Percentiles rank a stretch among this genome's conserved stretches.
Conservation (phyloP, 2,113 vertebrate genomes). For the Lontra canadensis region DNA sequence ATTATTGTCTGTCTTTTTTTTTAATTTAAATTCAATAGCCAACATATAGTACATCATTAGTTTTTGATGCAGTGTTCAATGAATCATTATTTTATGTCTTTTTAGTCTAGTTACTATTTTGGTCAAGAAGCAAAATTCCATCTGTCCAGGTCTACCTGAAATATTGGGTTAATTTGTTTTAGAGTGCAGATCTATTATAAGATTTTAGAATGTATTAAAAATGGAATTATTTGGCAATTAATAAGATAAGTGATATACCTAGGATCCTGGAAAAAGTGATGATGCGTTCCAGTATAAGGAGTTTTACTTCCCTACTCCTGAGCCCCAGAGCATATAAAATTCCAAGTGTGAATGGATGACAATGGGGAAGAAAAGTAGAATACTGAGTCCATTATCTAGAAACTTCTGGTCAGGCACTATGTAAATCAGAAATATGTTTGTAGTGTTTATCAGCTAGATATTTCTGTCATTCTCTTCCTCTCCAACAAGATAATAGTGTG, state of each 20-base stretch:
- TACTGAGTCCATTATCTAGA: neutral
- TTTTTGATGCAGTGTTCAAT: too few species aligned
- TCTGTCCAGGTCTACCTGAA: neutral
- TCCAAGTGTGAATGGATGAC: neutral
- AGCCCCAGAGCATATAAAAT: neutral
- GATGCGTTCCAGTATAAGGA: neutral
- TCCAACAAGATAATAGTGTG: neutral
- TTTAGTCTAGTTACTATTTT: neutral
- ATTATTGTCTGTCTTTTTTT: neutral
- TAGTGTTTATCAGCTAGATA: neutral
- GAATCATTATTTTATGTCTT: neutral
- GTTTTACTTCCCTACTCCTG: neutral
- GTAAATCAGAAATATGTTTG: neutral
- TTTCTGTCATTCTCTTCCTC: neutral
- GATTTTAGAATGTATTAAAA: neutral
- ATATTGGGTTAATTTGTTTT: neutral
- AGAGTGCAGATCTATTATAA: neutral
- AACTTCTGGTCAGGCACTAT: neutral
- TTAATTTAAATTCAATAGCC: too few species aligned
- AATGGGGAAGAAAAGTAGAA: neutral
- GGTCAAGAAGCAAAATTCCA: neutral
- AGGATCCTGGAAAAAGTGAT: neutral
- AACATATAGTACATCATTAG: too few species aligned
- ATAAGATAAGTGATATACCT: neutral
- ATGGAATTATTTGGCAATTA: neutral